Base-by-base conservation (phyloP, 2,888 invertebrate species). In the Laspeyria flexula region DNA sequence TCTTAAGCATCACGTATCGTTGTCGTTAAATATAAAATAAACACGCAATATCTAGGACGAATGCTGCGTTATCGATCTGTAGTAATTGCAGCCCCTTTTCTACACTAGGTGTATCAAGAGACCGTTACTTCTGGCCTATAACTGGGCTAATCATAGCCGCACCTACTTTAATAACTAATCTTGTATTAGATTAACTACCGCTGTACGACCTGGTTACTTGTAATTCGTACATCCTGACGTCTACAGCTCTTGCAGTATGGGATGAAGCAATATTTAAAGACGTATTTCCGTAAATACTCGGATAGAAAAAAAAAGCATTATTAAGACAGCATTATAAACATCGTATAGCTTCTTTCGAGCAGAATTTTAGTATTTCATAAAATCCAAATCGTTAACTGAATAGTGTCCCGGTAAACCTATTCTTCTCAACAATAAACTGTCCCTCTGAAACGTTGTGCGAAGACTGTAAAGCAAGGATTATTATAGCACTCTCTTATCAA, bases 101-200 rank as follows among this genome's bases (percentile, higher is more conserved):
- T 68, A 59, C 60, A 65, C 53, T 46, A 61, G 53, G 53, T 59
- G 65, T 65, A 73, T 71, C 65, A 56, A 60, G 66, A 60, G 49
- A 78, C 86, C 82, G 86, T 85, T 86, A 83, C 45, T 65, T 60
- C 63, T 75, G 67, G 71, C 76, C 75, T 74, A 79, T 66, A 78
- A 63, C 57, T 55, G 58, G 50, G 64, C 65, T 77, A 75, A 79
- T 76, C 73, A 62, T 66, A 63, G 68, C 70, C 65, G 55, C 70
- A 66, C 59, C 55, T 56, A 58, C 65, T 65, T 65, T 73, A 73
- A 77, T 79, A 75, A 67, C 70, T 49, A 56, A 62, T 60, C 54
- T 63, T 43, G 21, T 54, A 60, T 68, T 33, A 57, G 43, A 71
- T 66, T 62, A 59, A 46, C 46, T 59, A 57, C 58, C 55, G 61